Percentiles rank a stretch among this genome's conserved stretches.
Conservation (phyloP, 2,113 vertebrate species). For the Hydrolagus affinis region DNA sequence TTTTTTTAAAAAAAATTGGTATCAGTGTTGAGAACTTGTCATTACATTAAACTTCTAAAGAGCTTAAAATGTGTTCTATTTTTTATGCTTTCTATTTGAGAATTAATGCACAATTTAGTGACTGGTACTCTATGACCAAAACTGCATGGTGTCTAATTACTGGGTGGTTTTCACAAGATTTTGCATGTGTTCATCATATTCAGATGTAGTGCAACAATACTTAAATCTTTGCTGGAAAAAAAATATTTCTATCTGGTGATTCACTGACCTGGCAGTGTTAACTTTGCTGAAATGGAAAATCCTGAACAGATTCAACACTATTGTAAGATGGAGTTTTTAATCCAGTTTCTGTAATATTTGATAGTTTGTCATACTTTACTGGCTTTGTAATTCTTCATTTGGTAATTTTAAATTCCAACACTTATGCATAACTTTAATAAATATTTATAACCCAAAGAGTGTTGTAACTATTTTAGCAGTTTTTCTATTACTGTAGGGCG, state of each 20-base stretch:
- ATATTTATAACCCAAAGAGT: slow-evolving; percentile 28
- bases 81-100: neutral
- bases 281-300: slow-evolving; percentile 13
- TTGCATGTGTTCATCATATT: neutral
- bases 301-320: slow-evolving; percentile 10
- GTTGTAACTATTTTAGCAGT: neutral
- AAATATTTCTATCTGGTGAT: slow-evolving; percentile 12
- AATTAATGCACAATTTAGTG: neutral
- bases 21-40: slow-evolving; percentile 3
- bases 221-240: neutral
- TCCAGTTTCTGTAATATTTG: slow-evolving; percentile 19
- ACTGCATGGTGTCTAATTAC: neutral
- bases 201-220: neutral
- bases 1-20: slow-evolving; percentile 48
- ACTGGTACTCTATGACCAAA: neutral
- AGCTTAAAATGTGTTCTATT: no score
- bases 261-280: neutral
- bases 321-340: slow-evolving; percentile 23
- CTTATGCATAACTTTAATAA: slow-evolving; percentile 20
- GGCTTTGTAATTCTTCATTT: slow-evolving; percentile 29
- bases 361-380: slow-evolving; percentile 10
- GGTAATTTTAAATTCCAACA: slow-evolving; percentile 22
- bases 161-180: neutral
- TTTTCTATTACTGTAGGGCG: neutral
- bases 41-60: neutral